These are phyloP conservation scores for Hirtodrosophila histrioides DNA, from an alignment of 2,888 invertebrate genomes.

Conservation along the genomic window DNA sequence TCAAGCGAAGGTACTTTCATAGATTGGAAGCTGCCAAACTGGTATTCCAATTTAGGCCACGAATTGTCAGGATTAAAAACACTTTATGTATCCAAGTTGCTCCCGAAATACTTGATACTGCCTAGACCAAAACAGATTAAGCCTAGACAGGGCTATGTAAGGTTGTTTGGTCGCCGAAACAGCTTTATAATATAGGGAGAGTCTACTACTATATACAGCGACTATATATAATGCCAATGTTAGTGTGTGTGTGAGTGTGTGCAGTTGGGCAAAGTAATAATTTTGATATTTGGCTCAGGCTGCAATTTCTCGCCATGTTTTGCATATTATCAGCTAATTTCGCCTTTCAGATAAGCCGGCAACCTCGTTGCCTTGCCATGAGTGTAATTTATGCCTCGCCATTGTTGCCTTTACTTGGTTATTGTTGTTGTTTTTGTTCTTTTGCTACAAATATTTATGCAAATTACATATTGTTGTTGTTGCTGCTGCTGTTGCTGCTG, in stretches of 20 bases:
- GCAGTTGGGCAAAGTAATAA: constrained; percentile 70
- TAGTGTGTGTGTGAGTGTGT: constrained; percentile 26
- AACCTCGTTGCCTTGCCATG: constrained; percentile 70
- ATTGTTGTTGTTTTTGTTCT: constrained; percentile 40
- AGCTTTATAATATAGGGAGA: neutral
- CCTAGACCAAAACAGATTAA: too few relatives aligned
- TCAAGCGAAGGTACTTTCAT: too few relatives aligned
- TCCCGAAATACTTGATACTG: too few relatives aligned
- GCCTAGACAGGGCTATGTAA: too few relatives aligned
- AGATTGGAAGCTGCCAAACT: too few relatives aligned
- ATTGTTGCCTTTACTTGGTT: constrained; percentile 40
- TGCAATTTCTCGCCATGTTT: constrained; percentile 76
- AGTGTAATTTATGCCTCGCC: constrained; percentile 77
- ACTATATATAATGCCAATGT: constrained; percentile 9
- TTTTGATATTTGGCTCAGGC: constrained; percentile 71
- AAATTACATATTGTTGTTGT: constrained; percentile 55
- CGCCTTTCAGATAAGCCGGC: constrained; percentile 72
- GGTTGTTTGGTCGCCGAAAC: too few relatives aligned
- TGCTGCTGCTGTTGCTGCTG: constrained; percentile 22
- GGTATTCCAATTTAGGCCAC: too few relatives aligned
- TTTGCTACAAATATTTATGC: constrained; percentile 70
- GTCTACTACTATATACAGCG: neutral
- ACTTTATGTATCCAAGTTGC: too few relatives aligned
- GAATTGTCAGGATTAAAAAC: too few relatives aligned
- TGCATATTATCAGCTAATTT: constrained; percentile 81